Evolutionary conservation across 2,113 vertebrate species (phyloP).

Genomic region (Anser brachyrhynchus): DNA sequence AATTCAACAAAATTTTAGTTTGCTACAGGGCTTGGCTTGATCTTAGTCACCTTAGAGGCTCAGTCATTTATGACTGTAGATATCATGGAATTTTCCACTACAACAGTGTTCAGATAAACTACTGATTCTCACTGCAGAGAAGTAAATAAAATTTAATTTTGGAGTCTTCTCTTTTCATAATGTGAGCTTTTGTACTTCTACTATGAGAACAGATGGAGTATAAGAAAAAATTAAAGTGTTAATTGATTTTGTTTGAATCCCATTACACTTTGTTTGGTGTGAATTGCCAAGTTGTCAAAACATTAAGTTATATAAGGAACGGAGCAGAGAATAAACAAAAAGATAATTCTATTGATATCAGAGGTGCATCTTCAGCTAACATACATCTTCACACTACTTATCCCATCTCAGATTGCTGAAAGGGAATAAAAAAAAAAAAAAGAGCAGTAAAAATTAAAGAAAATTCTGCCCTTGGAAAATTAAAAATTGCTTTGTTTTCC

Average conservation of each 20-base stretch:
- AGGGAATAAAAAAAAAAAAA: neutral
- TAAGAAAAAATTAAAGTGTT: constrained; percentile 48
- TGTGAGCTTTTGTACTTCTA: constrained; percentile 7
- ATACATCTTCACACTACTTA: neutral
- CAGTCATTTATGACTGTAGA: neutral
- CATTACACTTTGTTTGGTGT: constrained; percentile 42
- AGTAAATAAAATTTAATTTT: constrained; percentile 52
- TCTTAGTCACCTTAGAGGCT: neutral
- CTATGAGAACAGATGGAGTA: constrained; percentile 33
- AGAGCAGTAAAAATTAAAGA: neutral
- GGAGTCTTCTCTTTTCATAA: neutral
- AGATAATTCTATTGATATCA: neutral
- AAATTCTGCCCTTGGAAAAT: neutral
- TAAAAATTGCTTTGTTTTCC: neutral
- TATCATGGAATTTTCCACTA: neutral
- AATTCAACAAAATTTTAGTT: neutral
- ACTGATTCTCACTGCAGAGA: neutral
- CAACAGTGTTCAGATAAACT: neutral
- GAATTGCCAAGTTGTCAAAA: constrained; percentile 45
- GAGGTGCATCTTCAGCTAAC: neutral
- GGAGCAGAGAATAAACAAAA: constrained; percentile 27
- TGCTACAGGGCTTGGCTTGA: neutral
- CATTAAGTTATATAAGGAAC: constrained; percentile 11
- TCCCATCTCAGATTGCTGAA: neutral
- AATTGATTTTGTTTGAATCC: constrained; percentile 66